These are phyloP conservation scores for Eupithecia tripunctaria DNA, from an alignment of 2,888 invertebrate species.

Conservation along the genomic window DNA sequence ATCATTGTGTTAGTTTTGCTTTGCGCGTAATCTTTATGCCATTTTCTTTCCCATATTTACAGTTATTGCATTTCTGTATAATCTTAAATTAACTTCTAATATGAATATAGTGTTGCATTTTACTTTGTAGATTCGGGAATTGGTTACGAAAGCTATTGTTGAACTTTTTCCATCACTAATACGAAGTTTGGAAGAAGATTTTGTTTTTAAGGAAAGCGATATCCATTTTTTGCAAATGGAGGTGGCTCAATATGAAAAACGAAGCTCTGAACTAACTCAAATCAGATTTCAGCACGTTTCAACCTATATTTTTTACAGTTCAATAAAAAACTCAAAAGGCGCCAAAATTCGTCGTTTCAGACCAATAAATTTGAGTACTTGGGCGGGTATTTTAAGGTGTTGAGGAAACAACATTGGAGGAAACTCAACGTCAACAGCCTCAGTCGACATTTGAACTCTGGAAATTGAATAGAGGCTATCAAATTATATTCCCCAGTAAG, in stretches of 20 bases:
- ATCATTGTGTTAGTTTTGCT: constrained; percentile 46
- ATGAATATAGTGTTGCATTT: constrained; percentile 44
- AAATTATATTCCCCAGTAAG: not conserved
- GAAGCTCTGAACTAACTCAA: not conserved
- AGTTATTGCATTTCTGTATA: constrained; percentile 51
- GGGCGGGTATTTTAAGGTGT: no score
- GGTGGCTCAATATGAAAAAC: no score
- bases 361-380: no score
- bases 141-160: not conserved
- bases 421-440: no score
- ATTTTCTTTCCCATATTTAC: constrained; percentile 56
- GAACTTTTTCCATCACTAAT: not conserved
- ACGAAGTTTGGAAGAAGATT: not conserved
- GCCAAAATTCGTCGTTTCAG: no score
- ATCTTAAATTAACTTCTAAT: constrained; percentile 53
- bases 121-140: constrained; percentile 22
- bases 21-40: constrained; percentile 54
- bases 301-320: no score
- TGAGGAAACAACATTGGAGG: no score
- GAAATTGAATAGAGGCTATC: not conserved
- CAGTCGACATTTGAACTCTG: not conserved
- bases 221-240: no score
- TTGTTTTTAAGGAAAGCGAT: not conserved
- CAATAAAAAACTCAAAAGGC: no score
- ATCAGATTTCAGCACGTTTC: not conserved